These are phyloP conservation scores for Cyanoderma ruficeps DNA, from an alignment of 2,113 vertebrate species.

Conservation along the genomic window DNA sequence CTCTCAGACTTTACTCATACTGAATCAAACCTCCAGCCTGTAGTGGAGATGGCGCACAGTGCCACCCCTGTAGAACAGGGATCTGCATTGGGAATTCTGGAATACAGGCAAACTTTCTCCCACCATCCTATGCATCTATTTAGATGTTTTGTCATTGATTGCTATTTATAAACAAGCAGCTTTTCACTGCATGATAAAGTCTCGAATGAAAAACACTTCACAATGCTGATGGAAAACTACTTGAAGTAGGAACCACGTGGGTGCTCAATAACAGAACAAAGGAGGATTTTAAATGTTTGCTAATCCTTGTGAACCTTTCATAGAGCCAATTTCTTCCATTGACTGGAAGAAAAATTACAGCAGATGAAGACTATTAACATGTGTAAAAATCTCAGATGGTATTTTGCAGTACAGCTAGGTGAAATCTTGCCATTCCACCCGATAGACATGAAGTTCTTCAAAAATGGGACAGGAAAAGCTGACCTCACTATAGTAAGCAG, in stretches of 20 bases:
- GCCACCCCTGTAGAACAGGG: neutral
- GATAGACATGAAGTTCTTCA: neutral
- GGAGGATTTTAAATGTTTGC: neutral
- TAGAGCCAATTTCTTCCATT: neutral
- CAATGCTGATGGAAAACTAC: neutral
- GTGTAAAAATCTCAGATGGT: neutral
- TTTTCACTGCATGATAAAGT: neutral
- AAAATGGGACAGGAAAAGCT: conserved; percentile 31
- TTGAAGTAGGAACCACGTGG: neutral
- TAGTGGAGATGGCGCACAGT: neutral
- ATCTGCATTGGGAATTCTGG: neutral
- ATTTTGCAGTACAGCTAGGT: neutral
- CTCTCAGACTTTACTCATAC: neutral
- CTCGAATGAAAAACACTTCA: neutral
- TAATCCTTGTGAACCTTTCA: neutral
- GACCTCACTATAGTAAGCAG: conserved; percentile 46
- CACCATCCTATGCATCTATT: neutral
- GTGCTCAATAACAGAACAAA: neutral
- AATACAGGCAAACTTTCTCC: neutral
- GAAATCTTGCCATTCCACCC: neutral
- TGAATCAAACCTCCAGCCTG: neutral
- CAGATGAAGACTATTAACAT: neutral
- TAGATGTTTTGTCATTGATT: neutral
- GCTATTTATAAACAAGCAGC: neutral
- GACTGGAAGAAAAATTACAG: neutral